phyloP scores from a whole-genome alignment of 2,113 vertebrate genomes.

The Amphiprion ocellaris region DNA sequence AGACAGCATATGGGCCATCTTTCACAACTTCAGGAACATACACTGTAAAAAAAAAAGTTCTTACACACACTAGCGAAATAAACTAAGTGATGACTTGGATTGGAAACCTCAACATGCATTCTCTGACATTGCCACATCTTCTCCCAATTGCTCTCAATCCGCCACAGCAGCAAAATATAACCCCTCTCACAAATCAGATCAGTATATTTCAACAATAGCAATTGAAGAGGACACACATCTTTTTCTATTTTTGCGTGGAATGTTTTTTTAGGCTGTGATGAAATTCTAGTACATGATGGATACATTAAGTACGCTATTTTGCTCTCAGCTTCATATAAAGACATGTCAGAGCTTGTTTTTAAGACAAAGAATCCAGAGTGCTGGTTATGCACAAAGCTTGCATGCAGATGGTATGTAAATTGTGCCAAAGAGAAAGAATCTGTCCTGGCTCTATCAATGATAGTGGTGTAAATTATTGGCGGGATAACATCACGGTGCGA shows the following conservation, averaged over 20 bases:
- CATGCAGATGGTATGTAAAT: constrained; percentile 62
- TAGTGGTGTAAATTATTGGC: constrained; percentile 41
- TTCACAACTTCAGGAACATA: neutral
- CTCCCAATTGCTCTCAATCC: constrained; percentile 29
- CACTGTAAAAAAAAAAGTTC: constrained; percentile 5
- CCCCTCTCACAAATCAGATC: constrained; percentile 21
- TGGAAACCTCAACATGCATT: constrained; percentile 24
- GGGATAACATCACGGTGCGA: constrained; percentile 38
- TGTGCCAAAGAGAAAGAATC: constrained; percentile 51
- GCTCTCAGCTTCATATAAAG: constrained; percentile 17
- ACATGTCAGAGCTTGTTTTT: constrained; percentile 40
- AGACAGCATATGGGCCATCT: constrained; percentile 10
- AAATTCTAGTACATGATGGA: constrained; percentile 46
- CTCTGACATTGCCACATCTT: constrained; percentile 21
- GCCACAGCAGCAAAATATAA: constrained; percentile 18
- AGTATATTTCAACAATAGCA: constrained; percentile 26
- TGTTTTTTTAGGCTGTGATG: constrained; percentile 44
- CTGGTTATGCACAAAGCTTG: constrained; percentile 32
- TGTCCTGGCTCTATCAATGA: constrained; percentile 44
- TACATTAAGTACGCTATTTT: constrained; percentile 33
- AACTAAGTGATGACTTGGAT: constrained; percentile 18
- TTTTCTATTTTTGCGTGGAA: constrained; percentile 52
- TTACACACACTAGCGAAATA: constrained; percentile 1
- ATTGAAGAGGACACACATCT: constrained; percentile 44
- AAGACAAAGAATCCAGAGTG: constrained; percentile 28